phyloP scores from a whole-genome alignment of 2,113 vertebrate genomes.

The Platysteira castanea region DNA sequence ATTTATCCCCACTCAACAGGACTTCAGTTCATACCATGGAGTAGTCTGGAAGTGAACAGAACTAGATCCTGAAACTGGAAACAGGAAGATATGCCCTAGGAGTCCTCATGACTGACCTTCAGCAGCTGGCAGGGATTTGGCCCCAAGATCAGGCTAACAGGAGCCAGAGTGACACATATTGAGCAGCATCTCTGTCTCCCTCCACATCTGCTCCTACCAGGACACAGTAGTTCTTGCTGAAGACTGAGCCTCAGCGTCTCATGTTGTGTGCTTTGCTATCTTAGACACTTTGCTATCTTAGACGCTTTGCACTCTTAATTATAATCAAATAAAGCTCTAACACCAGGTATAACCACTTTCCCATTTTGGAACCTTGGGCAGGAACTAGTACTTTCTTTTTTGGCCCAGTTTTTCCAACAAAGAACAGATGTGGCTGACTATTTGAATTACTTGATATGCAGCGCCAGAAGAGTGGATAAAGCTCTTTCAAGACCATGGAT shows the following conservation, averaged over 20 bases:
- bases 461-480: background rate
- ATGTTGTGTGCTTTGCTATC: background rate
- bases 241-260: background rate
- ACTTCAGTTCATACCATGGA: background rate
- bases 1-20: background rate
- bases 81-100: background rate
- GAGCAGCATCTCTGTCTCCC: background rate
- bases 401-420: background rate
- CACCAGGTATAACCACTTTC: background rate
- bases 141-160: background rate
- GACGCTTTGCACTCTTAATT: background rate
- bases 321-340: background rate
- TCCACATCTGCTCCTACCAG: background rate
- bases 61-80: background rate
- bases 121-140: background rate
- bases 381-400: background rate
- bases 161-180: rapidly evolving
- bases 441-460: background rate
- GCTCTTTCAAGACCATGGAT: background rate
- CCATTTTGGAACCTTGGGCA: background rate
- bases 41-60: background rate
- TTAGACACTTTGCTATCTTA: background rate
- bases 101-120: background rate
- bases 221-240: rapidly evolving
- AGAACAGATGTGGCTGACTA: background rate